Evolutionary conservation across 2,888 invertebrate genomes (phyloP).

Genomic region (Plemyria rubiginata): DNA sequence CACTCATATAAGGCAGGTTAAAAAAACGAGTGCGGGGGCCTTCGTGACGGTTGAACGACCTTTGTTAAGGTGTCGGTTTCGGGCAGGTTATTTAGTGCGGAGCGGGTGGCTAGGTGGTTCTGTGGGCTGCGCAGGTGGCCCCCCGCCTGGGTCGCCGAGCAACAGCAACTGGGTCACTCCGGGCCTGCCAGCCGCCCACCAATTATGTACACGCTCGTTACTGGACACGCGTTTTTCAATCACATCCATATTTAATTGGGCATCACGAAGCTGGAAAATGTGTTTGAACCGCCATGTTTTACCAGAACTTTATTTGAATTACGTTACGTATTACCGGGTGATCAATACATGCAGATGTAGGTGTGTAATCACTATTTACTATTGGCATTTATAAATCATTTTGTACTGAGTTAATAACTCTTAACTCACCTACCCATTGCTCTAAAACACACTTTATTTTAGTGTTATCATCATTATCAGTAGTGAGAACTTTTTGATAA

Average conservation of each 20-base stretch:
- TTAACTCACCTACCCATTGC: not conserved
- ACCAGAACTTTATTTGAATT: slow-evolving; percentile 69
- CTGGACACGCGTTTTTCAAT: slow-evolving; percentile 86
- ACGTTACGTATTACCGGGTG: slow-evolving; percentile 48
- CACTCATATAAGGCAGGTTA: slow-evolving; percentile 44
- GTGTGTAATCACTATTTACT: not conserved
- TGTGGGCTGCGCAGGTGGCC: slow-evolving; percentile 52
- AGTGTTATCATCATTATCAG: not conserved
- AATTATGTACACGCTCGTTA: slow-evolving; percentile 85
- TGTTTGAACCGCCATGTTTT: slow-evolving; percentile 78
- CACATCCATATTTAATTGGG: slow-evolving; percentile 86
- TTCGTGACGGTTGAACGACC: slow-evolving; percentile 82
- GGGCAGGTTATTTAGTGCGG: slow-evolving; percentile 83
- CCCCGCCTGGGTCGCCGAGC: slow-evolving; percentile 75
- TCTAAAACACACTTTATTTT: not conserved
- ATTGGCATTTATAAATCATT: not conserved
- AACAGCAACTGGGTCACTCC: slow-evolving; percentile 84
- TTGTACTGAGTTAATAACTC: not conserved
- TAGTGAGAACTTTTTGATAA: slow-evolving; percentile 3
- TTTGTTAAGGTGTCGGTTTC: slow-evolving; percentile 83
- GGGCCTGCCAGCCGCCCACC: slow-evolving; percentile 78
- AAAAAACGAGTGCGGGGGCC: slow-evolving; percentile 62
- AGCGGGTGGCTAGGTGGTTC: slow-evolving; percentile 49
- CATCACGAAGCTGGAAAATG: slow-evolving; percentile 81
- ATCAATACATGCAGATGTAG: slow-evolving; percentile 33